Percentiles rank a stretch among this genome's conserved stretches.
phyloP scores from a whole-genome alignment of 1,140 invertebrate species.

The Alviniconcha marisindica region DNA sequence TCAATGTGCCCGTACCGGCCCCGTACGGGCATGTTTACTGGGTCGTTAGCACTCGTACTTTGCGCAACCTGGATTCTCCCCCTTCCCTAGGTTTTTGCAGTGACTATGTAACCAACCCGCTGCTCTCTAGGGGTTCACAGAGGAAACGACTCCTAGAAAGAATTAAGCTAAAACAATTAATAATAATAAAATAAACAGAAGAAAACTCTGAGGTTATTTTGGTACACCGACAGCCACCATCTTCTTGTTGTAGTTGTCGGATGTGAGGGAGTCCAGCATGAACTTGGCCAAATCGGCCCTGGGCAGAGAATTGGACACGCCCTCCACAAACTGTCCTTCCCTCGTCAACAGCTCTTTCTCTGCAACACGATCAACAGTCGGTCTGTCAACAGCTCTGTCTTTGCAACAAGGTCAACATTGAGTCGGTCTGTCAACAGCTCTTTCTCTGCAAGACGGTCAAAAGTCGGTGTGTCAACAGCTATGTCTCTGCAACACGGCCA shows the following conservation, averaged over 20 bases:
- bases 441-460: constrained; percentile 21
- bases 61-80: no score
- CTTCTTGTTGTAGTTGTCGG: constrained; percentile 45
- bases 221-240: constrained; percentile 43
- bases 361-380: neutral
- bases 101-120: no score
- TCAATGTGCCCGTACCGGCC: no score
- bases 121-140: no score
- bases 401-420: no score
- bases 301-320: constrained; percentile 24
- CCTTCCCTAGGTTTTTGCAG: no score
- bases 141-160: no score
- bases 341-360: constrained; percentile 38
- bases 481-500: neutral
- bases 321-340: constrained; percentile 44
- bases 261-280: constrained; percentile 52
- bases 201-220: no score
- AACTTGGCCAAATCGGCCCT: constrained; percentile 58
- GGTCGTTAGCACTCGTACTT: no score
- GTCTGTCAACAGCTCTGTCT: neutral
- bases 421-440: constrained; percentile 35
- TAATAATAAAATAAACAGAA: no score
- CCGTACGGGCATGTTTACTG: no score
- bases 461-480: neutral
- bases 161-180: no score